phyloP scores from a whole-genome alignment of 23 tunicate species.

The Trididemnum nubilum region DNA sequence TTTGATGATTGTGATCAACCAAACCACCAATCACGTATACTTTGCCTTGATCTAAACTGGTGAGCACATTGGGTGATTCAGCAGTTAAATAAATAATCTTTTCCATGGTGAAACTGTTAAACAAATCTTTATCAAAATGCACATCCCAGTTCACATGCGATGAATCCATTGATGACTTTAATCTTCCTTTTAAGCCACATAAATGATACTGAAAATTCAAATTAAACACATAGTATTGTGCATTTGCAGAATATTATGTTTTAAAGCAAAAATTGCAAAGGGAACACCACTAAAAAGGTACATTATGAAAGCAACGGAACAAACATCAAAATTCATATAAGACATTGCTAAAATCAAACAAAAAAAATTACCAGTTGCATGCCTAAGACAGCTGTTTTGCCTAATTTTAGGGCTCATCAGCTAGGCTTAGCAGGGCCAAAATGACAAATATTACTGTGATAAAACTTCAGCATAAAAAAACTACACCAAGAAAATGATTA shows the following conservation, averaged over 20 bases:
- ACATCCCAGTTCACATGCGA: constrained; percentile 83
- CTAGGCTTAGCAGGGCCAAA: no score
- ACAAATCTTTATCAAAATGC: constrained; percentile 56
- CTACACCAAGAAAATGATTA: no score
- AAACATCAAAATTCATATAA: no score
- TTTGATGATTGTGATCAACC: constrained; percentile 90
- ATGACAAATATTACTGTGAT: no score
- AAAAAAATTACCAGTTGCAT: no score
- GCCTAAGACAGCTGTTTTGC: no score
- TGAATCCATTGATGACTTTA: constrained; percentile 55
- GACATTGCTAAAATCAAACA: no score
- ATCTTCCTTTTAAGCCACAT: constrained; percentile 58
- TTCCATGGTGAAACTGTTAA: constrained; percentile 33
- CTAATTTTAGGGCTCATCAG: no score
- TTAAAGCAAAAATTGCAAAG: no score
- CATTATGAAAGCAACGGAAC: no score
- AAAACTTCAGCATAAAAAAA: no score
- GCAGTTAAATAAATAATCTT: constrained; percentile 72
- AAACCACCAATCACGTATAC: constrained; percentile 93
- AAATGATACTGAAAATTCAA: constrained; percentile 89
- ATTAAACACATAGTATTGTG: neutral
- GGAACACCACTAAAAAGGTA: no score
- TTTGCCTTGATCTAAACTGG: constrained; percentile 50
- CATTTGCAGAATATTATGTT: neutral
- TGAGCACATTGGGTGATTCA: constrained; percentile 58